These are phyloP conservation scores for Drosophila mercatorum DNA, from an alignment of 2,888 invertebrate genomes.

Conservation along the genomic window DNA sequence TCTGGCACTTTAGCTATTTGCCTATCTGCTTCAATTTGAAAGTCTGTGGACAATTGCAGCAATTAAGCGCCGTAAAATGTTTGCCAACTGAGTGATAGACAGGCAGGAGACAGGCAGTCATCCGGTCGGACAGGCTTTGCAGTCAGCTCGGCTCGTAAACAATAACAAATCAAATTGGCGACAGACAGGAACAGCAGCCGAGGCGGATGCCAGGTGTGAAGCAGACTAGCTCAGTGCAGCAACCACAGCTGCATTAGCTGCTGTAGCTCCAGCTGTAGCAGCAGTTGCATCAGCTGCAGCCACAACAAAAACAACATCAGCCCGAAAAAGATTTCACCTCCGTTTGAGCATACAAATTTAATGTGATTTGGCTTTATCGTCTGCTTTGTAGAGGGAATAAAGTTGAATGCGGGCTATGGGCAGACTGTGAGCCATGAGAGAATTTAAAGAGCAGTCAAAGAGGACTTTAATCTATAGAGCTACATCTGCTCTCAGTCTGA, in stretches of 20 bases:
- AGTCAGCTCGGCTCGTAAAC: constrained; percentile 44
- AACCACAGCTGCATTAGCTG: constrained; percentile 26
- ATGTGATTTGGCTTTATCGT: constrained; percentile 31
- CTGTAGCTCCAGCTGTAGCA: constrained; percentile 19
- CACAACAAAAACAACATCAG: constrained; percentile 4
- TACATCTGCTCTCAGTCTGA: too few species aligned
- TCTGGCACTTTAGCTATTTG: constrained; percentile 13
- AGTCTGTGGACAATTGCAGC: constrained; percentile 43
- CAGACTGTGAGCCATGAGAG: too few species aligned
- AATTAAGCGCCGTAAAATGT: constrained; percentile 50
- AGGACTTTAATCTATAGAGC: too few species aligned
- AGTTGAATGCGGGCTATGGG: too few species aligned
- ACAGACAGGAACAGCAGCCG: constrained; percentile 43
- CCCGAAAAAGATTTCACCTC: constrained; percentile 47
- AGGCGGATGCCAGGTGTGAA: constrained; percentile 49
- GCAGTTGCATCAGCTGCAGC: constrained; percentile 21
- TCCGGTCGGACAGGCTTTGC: constrained; percentile 9
- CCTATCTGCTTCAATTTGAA: constrained; percentile 7
- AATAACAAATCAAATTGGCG: constrained; percentile 64
- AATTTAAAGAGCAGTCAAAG: too few species aligned
- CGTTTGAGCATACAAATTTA: constrained; percentile 52
- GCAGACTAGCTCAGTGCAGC: constrained; percentile 38
- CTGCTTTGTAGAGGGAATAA: constrained; percentile 13
- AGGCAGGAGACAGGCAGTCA: background rate
- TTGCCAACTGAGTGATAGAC: constrained; percentile 37